Evolutionary conservation across 2,113 vertebrate genomes (phyloP), one percentile per base, ranked within the genome.

Genomic region (Aptenodytes patagonicus): DNA sequence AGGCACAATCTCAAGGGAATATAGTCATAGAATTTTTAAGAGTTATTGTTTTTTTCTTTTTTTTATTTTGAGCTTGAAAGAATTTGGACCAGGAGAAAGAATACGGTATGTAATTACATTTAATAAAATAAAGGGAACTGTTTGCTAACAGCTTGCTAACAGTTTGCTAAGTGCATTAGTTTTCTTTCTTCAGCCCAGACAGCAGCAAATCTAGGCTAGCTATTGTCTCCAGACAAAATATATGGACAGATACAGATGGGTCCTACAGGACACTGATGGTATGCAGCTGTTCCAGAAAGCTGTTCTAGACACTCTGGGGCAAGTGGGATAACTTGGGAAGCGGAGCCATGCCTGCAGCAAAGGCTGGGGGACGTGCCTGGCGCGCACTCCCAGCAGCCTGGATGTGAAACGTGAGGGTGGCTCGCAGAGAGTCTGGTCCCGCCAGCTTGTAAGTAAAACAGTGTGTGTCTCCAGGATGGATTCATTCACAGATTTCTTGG

Each of bases 231-330:
- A 83, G 68, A 60, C 79, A 73, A 88, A 90, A 73, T 1, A 1
- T 42, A 26, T 58, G 83, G 80, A 78, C 58, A 77, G 83, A 26
- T 83, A 86, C 64, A 95, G 76, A 80, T 81, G 60, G 62, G 51
- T 55, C 21, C 64, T 78, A 24, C 4, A 89, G 83, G 80, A 61
- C n/a, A 58, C 51, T 17, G 10, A n/a, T 75, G 51, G 62, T 11
- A 18, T n/a, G 64, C 86, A 92, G 47, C 86, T 92, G 94, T 54
- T 95, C 83, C 75, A 77, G 73, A 83, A 93, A 80, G 75, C 58
- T 95, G 66, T n/a, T 93, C 54, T 89, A 95, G 66, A 42, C 20
- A 26, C 66, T 77, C 36, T 34, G 42, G 26, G 40, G 7, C 0
- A 1, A 65, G 34, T 13, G 44, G 44, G 42, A 95, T 51, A 51